phyloP scores from a whole-genome alignment of 37 sponge, comb jelly and placozoan species.

The Diacarnus erythraeanus region DNA sequence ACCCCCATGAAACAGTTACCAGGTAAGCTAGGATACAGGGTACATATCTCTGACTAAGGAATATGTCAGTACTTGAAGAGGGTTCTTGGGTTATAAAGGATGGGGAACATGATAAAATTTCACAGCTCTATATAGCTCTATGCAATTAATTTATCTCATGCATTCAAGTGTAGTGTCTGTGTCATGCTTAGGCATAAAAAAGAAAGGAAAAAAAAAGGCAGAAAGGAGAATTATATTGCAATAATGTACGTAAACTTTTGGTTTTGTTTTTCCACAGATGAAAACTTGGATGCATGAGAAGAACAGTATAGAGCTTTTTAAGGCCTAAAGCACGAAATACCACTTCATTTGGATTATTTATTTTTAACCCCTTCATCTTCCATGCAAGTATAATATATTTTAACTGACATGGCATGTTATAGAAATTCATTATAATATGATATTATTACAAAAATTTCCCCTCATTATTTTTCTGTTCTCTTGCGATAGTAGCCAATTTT shows the following conservation, averaged over 20 bases:
- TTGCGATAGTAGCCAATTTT: not conserved
- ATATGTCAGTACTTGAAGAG: not conserved
- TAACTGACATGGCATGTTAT: not conserved
- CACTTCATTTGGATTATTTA: not conserved
- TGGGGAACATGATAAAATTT: too few relatives aligned
- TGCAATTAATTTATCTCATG: constrained; percentile 12
- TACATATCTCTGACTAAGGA: not conserved
- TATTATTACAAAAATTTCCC: too few relatives aligned
- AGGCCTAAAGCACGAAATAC: constrained; percentile 18
- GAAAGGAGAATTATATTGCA: not conserved
- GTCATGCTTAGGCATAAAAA: too few relatives aligned
- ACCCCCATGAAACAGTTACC: constrained; percentile 33
- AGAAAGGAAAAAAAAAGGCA: not conserved
- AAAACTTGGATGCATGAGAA: constrained; percentile 47
- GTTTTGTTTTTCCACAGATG: constrained; percentile 34
- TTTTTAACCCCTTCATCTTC: constrained; percentile 10
- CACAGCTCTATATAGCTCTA: constrained; percentile 10
- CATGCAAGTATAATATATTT: not conserved
- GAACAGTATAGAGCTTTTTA: constrained; percentile 17
- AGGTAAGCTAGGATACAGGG: constrained; percentile 8
- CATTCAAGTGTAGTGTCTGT: constrained; percentile 2
- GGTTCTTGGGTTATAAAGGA: not conserved
- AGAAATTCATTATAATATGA: not conserved
- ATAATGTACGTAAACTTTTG: not conserved
- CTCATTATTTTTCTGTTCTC: too few relatives aligned